Percentiles rank a stretch among this genome's conserved stretches.
Evolutionary conservation across 64 coral and sea anemone species (phyloP).

Genomic region (Dendrophyllia cribrosa): DNA sequence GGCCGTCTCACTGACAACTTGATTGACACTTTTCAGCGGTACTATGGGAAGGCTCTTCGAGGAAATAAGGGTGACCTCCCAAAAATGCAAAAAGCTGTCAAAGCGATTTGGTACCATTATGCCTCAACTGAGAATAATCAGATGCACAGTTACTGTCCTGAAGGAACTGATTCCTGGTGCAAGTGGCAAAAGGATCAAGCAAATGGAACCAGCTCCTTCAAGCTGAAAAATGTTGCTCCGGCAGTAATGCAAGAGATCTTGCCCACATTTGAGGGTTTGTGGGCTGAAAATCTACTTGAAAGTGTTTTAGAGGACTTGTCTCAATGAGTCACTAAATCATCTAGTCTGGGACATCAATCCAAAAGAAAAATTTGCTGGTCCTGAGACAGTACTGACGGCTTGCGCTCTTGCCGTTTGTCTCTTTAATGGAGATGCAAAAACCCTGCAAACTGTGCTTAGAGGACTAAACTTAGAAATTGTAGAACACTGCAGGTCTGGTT

Average conservation of each 20-base stretch:
- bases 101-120: no score
- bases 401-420: slow-evolving; percentile 31
- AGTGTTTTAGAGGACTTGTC: slow-evolving; percentile 30
- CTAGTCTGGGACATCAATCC: no score
- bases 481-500: not conserved
- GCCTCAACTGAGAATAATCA: no score
- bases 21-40: slow-evolving; percentile 25
- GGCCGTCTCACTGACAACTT: not conserved
- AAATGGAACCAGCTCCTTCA: slow-evolving; percentile 21
- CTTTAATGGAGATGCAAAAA: no score
- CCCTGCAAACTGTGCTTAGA: not conserved
- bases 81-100: no score
- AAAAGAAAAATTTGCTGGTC: no score
- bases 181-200: slow-evolving; percentile 46
- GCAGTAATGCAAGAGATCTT: slow-evolving; percentile 24
- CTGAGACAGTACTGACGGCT: slow-evolving; percentile 39
- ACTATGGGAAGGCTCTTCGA: slow-evolving; percentile 38
- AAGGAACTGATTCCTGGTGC: slow-evolving; percentile 38
- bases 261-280: not conserved
- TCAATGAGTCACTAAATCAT: slow-evolving; percentile 50
- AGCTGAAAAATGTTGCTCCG: slow-evolving; percentile 41
- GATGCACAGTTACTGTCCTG: no score
- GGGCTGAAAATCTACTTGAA: slow-evolving; percentile 6
- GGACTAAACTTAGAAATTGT: not conserved
- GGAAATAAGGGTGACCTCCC: slow-evolving; percentile 6